Base-by-base conservation (phyloP, 1,140 invertebrate species). In the Antheraea mylitta region DNA sequence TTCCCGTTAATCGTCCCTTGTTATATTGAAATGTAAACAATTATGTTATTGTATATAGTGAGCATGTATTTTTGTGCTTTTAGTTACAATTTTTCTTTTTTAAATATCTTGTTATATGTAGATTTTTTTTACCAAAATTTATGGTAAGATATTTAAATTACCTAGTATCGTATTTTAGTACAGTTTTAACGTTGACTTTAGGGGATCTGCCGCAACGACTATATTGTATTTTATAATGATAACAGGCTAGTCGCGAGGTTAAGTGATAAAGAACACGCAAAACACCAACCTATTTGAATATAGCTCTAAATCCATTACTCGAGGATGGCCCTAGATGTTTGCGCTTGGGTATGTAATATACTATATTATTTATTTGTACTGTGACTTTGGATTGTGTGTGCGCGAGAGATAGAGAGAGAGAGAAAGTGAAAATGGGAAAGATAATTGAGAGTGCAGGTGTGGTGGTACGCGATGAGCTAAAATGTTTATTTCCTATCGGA, bases 401-500 rank as follows among this genome's bases (percentile, higher is more conserved):
- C 74, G 83, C 80, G 78, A 77, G 77, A 67, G 73, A 65, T n/a
- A 16, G 16, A 53, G 16, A 16, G 45, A 53, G 45, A 53, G 7
- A 48, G 45, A 10, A 75, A 68, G 72, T 38, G 36, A 64, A 11
- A 42, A 11, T 42, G 45, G 13, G 45, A 53, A 5, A 16, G 76
- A 68, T 30, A 70, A 64, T 3, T 38, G 30, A 42, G 36, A 64
- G 62, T n/a, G n/a, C 18, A 18, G 64, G 64, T 53, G 64, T 53
- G 64, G 18, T 42, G 62, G 19, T 66, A 66, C 66, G 85, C 81
- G 79, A 84, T 78, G 78, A 89, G 81, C 83, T 84, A 85, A 83
- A 72, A 82, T 85, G 84, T 92, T 92, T 92, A 90, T 92, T 90
- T 92, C 87, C 89, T 92, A 92, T 92, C 87, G 85, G 86, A 92